Percentiles rank a stretch among this genome's conserved stretches.
These are phyloP conservation scores for Strix occidentalis DNA, from an alignment of 2,797 vertebrate genomes.

Conservation along the genomic window DNA sequence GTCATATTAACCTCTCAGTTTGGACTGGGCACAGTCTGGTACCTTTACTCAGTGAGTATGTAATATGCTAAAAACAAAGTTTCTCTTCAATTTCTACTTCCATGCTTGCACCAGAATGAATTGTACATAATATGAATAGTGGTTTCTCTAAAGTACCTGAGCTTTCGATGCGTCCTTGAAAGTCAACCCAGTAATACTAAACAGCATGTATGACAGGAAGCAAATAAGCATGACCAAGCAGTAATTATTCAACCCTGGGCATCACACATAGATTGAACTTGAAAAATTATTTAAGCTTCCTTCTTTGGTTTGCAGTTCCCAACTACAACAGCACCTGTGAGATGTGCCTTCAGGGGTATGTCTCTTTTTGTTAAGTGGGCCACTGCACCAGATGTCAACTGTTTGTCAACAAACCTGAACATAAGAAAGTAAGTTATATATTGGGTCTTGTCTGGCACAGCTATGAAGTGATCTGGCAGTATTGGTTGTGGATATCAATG, in stretches of 20 bases:
- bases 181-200: background rate
- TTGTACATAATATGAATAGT: fast-evolving
- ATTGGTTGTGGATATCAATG: too few relatives aligned
- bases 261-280: fast-evolving
- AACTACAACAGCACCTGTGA: background rate
- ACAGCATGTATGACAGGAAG: background rate
- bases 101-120: fast-evolving
- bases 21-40: background rate
- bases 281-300: background rate
- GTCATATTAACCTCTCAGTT: background rate
- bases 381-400: background rate
- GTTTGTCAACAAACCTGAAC: background rate
- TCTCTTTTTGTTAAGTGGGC: background rate
- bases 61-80: background rate
- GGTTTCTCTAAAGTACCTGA: background rate
- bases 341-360: fast-evolving
- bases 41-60: too few relatives aligned
- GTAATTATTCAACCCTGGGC: background rate
- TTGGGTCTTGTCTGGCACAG: background rate
- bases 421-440: fast-evolving
- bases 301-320: background rate
- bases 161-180: background rate
- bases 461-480: background rate
- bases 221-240: background rate
- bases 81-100: background rate